phyloP scores from a whole-genome alignment of 1,140 invertebrate genomes.

The Chironomus tepperi region DNA sequence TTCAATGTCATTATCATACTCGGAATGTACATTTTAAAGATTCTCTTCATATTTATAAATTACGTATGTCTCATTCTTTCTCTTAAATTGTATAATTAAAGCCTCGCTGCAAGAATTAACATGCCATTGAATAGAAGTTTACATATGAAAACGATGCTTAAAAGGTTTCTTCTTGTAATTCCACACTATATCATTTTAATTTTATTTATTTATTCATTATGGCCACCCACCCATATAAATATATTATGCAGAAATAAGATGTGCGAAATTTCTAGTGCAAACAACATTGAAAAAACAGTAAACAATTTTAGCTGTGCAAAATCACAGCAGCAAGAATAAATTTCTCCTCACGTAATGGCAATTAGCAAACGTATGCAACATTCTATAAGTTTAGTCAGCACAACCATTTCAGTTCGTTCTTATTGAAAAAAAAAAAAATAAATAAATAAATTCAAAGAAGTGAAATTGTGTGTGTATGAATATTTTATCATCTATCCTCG shows the following conservation, averaged over 20 bases:
- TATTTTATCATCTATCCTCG: not conserved
- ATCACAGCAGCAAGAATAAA: not conserved
- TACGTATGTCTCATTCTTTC: too few relatives aligned
- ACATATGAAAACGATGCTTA: too few relatives aligned
- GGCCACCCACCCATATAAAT: not conserved
- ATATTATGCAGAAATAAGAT: not conserved
- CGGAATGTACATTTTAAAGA: not conserved
- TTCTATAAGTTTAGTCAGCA: not conserved
- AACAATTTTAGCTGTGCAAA: not conserved
- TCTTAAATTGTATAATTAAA: too few relatives aligned
- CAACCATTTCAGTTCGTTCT: not conserved
- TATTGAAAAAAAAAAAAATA: too few relatives aligned
- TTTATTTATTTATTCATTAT: conserved; percentile 1
- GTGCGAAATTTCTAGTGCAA: not conserved
- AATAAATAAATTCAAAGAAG: not conserved
- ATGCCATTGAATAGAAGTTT: too few relatives aligned
- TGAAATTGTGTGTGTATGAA: not conserved
- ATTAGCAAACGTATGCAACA: conserved; percentile 18
- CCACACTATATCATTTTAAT: too few relatives aligned
- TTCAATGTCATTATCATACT: not conserved
- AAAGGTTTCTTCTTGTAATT: too few relatives aligned
- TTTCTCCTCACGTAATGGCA: conserved; percentile 19
- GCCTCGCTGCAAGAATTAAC: too few relatives aligned
- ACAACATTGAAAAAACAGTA: not conserved
- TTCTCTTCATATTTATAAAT: not conserved